These are phyloP conservation scores for Ephestia elutella DNA, from an alignment of 1,140 invertebrate species.

Conservation along the genomic window DNA sequence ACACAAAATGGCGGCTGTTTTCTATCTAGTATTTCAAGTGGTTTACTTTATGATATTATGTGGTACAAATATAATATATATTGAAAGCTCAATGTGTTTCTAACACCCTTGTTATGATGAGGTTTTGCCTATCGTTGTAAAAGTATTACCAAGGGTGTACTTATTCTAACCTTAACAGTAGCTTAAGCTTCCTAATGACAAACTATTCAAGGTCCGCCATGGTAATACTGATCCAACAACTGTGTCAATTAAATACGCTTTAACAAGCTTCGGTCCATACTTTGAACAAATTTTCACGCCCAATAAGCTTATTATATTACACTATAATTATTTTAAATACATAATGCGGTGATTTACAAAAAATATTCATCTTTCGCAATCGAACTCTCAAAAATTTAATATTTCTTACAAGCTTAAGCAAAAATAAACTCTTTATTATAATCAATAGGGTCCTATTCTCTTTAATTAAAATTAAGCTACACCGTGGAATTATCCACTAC, in stretches of 20 bases:
- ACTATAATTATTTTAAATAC: slow-evolving; percentile 47
- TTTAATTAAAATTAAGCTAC: slow-evolving; percentile 35
- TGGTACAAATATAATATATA: slow-evolving; percentile 47
- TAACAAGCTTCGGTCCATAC: slow-evolving; percentile 1
- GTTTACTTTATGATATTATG: slow-evolving; percentile 20
- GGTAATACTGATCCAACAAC: slow-evolving; percentile 24
- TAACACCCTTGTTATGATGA: slow-evolving; percentile 60
- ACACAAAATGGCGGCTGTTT: slow-evolving; percentile 19
- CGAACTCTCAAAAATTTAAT: slow-evolving; percentile 45
- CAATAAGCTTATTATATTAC: slow-evolving; percentile 50
- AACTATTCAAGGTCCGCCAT: not conserved
- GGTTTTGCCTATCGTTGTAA: slow-evolving; percentile 30
- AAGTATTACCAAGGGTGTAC: not conserved
- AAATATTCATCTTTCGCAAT: slow-evolving; percentile 67
- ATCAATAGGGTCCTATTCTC: slow-evolving; percentile 46
- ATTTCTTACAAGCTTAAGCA: slow-evolving; percentile 64
- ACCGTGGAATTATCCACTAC: slow-evolving; percentile 22
- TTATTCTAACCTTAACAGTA: not conserved
- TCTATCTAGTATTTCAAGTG: slow-evolving; percentile 11
- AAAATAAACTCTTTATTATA: slow-evolving; percentile 68
- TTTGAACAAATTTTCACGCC: slow-evolving; percentile 24
- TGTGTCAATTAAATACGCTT: slow-evolving; percentile 11
- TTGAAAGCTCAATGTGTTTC: slow-evolving; percentile 66
- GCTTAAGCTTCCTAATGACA: slow-evolving; percentile 1
- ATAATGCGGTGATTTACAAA: slow-evolving; percentile 56